Evolutionary conservation across 2,888 invertebrate genomes (phyloP).

Genomic region (Cerastis rubricosa): DNA sequence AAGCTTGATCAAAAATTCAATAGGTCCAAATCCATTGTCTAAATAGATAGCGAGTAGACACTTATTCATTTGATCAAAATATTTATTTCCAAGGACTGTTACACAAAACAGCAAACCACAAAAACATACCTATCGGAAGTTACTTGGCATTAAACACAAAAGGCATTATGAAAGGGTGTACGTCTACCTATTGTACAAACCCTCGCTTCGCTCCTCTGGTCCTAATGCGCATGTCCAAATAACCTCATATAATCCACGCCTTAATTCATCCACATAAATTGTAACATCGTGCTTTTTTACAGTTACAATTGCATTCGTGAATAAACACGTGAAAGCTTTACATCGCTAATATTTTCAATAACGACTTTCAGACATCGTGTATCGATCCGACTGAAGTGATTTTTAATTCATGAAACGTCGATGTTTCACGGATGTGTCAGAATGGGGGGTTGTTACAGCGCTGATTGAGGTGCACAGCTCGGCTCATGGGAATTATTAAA

Average conservation of each 20-base stretch:
- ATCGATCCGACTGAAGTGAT: conserved; percentile 40
- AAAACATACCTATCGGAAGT: conserved; percentile 29
- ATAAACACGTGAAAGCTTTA: conserved; percentile 70
- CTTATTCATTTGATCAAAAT: neutral
- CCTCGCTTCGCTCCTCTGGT: conserved; percentile 47
- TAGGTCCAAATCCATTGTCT: neutral
- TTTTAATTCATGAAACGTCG: conserved; percentile 59
- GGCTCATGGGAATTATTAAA: conserved; percentile 54
- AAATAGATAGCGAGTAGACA: neutral
- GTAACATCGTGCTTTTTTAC: conserved; percentile 74
- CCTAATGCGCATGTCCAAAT: conserved; percentile 87
- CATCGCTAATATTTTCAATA: conserved; percentile 58
- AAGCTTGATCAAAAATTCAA: neutral
- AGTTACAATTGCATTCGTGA: conserved; percentile 71
- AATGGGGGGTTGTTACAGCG: conserved; percentile 55
- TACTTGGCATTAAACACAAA: conserved; percentile 26
- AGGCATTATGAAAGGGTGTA: conserved; percentile 35
- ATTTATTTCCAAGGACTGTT: conserved; percentile 12
- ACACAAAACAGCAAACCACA: neutral
- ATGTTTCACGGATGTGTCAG: conserved; percentile 54
- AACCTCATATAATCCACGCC: conserved; percentile 89
- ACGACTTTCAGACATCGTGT: conserved; percentile 23
- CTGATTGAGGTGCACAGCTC: conserved; percentile 49
- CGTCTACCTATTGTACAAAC: conserved; percentile 48
- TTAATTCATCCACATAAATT: conserved; percentile 81